Percentiles rank a stretch among this genome's conserved stretches.
phyloP scores from a whole-genome alignment of 2,797 vertebrate genomes.

The Oceanodroma leucorhoa region DNA sequence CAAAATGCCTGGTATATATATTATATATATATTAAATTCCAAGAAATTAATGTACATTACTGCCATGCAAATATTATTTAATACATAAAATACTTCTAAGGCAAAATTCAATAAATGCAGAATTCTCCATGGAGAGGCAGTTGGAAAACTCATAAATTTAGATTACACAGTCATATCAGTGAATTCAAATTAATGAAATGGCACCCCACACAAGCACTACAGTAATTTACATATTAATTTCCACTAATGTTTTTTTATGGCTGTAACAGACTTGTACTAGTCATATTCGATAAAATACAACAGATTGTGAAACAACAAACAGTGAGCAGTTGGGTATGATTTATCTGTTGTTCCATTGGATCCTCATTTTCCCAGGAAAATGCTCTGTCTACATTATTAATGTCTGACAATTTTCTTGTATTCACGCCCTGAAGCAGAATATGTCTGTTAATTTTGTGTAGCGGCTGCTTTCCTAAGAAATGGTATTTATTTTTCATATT shows the following conservation, averaged over 20 bases:
- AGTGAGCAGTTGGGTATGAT: slow-evolving; percentile 52
- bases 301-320: slow-evolving; percentile 70
- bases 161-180: slow-evolving; percentile 81
- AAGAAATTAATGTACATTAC: background rate
- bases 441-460: slow-evolving; percentile 56
- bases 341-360: slow-evolving; percentile 68
- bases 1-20: background rate
- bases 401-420: slow-evolving; percentile 58
- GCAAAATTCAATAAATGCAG: slow-evolving; percentile 77
- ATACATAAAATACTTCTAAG: slow-evolving; percentile 53
- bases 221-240: slow-evolving; percentile 86
- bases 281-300: slow-evolving; percentile 75
- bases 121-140: slow-evolving; percentile 67
- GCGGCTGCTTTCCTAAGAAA: slow-evolving; percentile 22
- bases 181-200: slow-evolving; percentile 81
- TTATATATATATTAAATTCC: background rate
- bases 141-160: slow-evolving; percentile 80
- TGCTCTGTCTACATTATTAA: slow-evolving; percentile 69
- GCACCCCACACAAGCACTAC: slow-evolving; percentile 61
- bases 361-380: slow-evolving; percentile 57
- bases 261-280: slow-evolving; percentile 74
- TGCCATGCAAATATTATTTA: slow-evolving; percentile 38
- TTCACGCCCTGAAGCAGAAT: slow-evolving; percentile 65
- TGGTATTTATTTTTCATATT: slow-evolving; percentile 53
- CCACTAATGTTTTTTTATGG: slow-evolving; percentile 74